Conservation (phyloP, 2,888 invertebrate genomes). For the Platerodrilus igneus region DNA sequence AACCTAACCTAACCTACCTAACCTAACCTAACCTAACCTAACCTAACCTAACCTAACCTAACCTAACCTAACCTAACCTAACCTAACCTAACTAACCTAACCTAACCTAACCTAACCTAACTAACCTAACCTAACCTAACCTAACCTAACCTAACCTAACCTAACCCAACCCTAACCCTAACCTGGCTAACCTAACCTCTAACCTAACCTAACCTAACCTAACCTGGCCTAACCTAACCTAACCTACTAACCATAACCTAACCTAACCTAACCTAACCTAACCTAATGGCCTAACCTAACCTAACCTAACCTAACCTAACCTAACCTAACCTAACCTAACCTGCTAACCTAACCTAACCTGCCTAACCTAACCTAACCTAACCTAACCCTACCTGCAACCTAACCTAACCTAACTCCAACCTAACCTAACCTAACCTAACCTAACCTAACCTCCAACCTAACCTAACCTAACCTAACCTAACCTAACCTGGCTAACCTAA, state of each 20-base stretch:
- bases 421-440: conserved; percentile 32
- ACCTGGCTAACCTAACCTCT: conserved; percentile 31
- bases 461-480: conserved; percentile 32
- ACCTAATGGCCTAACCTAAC: background rate
- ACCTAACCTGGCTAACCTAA: conserved; percentile 22
- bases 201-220: conserved; percentile 29
- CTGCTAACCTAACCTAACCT: conserved; percentile 31
- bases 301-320: conserved; percentile 2
- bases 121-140: conserved; percentile 29
- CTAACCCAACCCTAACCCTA: conserved; percentile 33
- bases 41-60: conserved; percentile 25
- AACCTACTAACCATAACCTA: conserved; percentile 23
- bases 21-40: conserved; percentile 25
- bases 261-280: conserved; percentile 20
- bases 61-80: conserved; percentile 25
- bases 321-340: conserved; percentile 28
- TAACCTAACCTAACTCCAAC: conserved; percentile 33
- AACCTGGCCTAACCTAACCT: conserved; percentile 25
- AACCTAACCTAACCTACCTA: conserved; percentile 22
- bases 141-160: no score
- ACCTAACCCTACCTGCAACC: conserved; percentile 30
- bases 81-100: no score
- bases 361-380: conserved; percentile 31
- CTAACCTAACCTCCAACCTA: conserved; percentile 29
- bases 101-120: conserved; percentile 29